Evolutionary conservation across 2,113 vertebrate species (phyloP), one percentile per base, ranked within the genome.

Genomic region (Microtus ochrogaster): DNA sequence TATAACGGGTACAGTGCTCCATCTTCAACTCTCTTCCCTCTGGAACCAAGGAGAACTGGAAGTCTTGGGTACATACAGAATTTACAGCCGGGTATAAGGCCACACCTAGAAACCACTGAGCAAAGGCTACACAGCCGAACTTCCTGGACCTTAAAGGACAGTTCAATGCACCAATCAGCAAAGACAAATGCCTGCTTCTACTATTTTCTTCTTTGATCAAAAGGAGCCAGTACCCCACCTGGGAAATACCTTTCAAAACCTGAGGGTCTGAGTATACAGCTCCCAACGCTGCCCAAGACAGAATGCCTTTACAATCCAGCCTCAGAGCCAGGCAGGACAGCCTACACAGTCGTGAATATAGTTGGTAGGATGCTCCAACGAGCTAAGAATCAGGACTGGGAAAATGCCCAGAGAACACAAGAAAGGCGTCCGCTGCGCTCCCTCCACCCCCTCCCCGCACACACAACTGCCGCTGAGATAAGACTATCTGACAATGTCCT

Each of bases 311-410:
- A 7, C 39, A 5, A 41, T 3, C 6, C 68, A 70, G 30, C 39
- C 44, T 28, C 3, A 0, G 22, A 10, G 3, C 1, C 17, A 2
- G 14, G 1, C 47, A 14, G 28, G 5, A 24, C 70, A 63, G 55
- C 33, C 44, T 7, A 2, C 6, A 36, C n/a, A 39, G 2, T 49
- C 52, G 7, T 2, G n/a, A 72, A 66, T 10, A 33, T 55, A 33
- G 1, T 0, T 7, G 2, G 5, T 30, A 74, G 70, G 52, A 33
- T 1, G 47, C 28, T 81, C 73, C 52, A 0, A 28, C 28, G 7
- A 7, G 41, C 30, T 76, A 33, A n/a, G 47, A 28, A 17, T 0
- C 33, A 81, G 24, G 41, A 21, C 41, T 5, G 7, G 79, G 21
- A 39, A 68, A 21, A n/a, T 0, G 16, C 52, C 3, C n/a, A 55